Evolutionary conservation across 2,797 vertebrate species (phyloP), one percentile per base, ranked within the genome.

Genomic region (Chelonia mydas): DNA sequence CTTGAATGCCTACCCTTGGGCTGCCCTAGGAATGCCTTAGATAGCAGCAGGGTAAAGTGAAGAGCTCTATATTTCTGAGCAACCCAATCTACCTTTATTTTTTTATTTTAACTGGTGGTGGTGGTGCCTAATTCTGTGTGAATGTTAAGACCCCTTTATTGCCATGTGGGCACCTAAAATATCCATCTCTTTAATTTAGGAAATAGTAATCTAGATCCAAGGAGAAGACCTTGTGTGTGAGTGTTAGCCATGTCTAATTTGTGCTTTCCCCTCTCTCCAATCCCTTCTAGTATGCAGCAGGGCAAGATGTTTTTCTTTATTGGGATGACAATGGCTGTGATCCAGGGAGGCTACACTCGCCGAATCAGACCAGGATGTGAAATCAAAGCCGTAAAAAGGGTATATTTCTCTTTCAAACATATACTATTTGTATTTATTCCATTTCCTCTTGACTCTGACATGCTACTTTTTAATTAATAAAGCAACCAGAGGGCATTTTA

Each of bases 261-360:
- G 53, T 94, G 51, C 1, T 78, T 90, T 87, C 91, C 78, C 86
- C 78, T 94, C 87, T n/a, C 8, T 17, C 27, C 12, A 21, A 68
- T 78, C 33, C 61, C 31, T 95, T 94, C 93, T 96, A 99, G 99
- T 96, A 99, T 99, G 98, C 98, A 99, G 96, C 99, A 99, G 96
- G 99, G 99, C 49, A 99, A 99, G 98, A 99, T 99, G 99, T 99
- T 99, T 95, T 99, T 99, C 98, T 99, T 99, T 97, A 99, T 99
- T 82, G 99, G 99, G 59, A 98, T 99, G 94, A 98, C 99, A 96
- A 99, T 99, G 99, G 99, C 99, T 82, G 78, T 97, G 81, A 98
- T 99, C 97, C 99, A 99, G 97, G 99, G 99, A 33, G 98, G 99
- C 85, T 99, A 99, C 3, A 98, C 99, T 95, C 99, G 99, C 45